These are phyloP conservation scores for Drosophila recens DNA, from an alignment of 2,888 invertebrate species.

Conservation along the genomic window DNA sequence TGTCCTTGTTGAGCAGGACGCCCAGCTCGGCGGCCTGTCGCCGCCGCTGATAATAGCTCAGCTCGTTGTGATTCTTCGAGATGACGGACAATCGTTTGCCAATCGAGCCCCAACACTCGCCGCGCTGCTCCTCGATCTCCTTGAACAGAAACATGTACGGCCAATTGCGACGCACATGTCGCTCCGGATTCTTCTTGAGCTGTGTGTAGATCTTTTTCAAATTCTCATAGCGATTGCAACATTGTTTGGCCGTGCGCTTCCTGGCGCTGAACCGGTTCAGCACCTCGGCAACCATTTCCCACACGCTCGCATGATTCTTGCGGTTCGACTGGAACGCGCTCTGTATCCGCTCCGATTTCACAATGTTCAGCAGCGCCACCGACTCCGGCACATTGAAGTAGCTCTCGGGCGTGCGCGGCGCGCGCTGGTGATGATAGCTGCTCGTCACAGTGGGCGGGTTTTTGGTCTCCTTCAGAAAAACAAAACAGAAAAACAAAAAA, in stretches of 20 bases:
- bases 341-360: slow-evolving; percentile 85
- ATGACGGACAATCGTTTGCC: slow-evolving; percentile 83
- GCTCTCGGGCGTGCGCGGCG: slow-evolving; percentile 84
- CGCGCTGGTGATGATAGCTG: slow-evolving; percentile 84
- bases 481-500: not conserved
- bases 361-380: slow-evolving; percentile 84
- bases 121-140: slow-evolving; percentile 85
- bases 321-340: slow-evolving; percentile 85
- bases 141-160: slow-evolving; percentile 85
- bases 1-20: slow-evolving; percentile 81
- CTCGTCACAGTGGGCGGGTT: slow-evolving; percentile 73
- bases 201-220: slow-evolving; percentile 85
- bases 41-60: slow-evolving; percentile 84
- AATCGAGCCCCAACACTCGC: slow-evolving; percentile 85
- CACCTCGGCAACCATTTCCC: slow-evolving; percentile 85
- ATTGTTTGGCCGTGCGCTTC: slow-evolving; percentile 84
- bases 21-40: slow-evolving; percentile 83
- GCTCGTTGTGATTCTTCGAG: slow-evolving; percentile 83
- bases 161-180: slow-evolving; percentile 85
- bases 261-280: slow-evolving; percentile 84
- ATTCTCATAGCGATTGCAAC: slow-evolving; percentile 85
- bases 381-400: slow-evolving; percentile 85
- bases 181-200: slow-evolving; percentile 84
- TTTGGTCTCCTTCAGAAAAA: slow-evolving; percentile 74
- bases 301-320: slow-evolving; percentile 85